Percentiles rank a stretch among this genome's conserved stretches.
phyloP scores from a whole-genome alignment of 2,113 vertebrate genomes.

The Nycticebus coucang region DNA sequence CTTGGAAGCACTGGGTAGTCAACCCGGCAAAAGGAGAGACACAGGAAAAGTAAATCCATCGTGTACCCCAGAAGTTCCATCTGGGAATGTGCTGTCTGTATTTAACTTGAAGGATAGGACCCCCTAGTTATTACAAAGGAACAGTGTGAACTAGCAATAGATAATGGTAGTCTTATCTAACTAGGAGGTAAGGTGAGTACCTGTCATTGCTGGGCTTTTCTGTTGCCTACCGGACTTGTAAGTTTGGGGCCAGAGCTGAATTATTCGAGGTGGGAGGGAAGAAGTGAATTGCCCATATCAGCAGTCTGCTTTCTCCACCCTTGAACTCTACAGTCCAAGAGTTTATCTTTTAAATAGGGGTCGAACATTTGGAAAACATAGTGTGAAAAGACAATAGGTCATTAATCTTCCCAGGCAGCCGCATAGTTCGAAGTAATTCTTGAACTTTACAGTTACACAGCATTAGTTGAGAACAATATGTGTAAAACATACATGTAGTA shows the following conservation, averaged over 20 bases:
- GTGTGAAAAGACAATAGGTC: not conserved
- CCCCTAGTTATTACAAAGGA: not conserved
- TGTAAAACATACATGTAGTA: not conserved
- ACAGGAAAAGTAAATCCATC: not conserved
- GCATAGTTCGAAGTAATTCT: not conserved
- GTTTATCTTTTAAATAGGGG: not conserved
- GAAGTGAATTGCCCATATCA: not conserved
- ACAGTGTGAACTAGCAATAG: not conserved
- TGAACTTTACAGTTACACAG: not conserved
- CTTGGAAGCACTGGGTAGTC: not conserved
- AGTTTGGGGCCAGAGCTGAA: not conserved
- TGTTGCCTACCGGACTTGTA: not conserved
- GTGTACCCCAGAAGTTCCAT: not conserved
- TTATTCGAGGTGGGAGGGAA: not conserved
- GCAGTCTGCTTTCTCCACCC: not conserved
- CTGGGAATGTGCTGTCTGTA: not conserved
- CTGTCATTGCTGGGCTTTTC: not conserved
- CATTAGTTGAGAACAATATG: not conserved
- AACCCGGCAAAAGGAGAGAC: not conserved
- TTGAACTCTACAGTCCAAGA: not conserved
- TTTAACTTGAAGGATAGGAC: not conserved
- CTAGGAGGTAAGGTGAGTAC: not conserved
- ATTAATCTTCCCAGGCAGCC: not conserved
- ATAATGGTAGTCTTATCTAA: not conserved
- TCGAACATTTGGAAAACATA: not conserved